phyloP scores from a whole-genome alignment of 2,888 invertebrate species.

The Acanthacorydalis orientalis region DNA sequence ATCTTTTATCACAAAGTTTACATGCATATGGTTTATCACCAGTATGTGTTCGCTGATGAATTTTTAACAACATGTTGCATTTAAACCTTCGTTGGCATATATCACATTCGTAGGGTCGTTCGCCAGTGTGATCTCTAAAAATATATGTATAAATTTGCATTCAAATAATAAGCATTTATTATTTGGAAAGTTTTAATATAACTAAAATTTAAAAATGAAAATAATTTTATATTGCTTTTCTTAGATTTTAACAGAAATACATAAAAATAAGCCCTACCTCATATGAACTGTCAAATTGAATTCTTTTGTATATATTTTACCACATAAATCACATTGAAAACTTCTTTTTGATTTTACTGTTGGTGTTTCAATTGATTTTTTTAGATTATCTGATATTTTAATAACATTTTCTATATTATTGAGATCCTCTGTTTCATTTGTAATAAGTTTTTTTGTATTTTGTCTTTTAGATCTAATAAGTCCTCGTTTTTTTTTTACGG shows the following conservation, averaged over 20 bases:
- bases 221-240: too few relatives aligned
- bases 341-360: neutral
- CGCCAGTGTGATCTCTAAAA: constrained; percentile 14
- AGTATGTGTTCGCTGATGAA: neutral
- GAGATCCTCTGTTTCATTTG: too few relatives aligned
- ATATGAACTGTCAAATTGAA: neutral
- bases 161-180: neutral
- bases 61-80: neutral
- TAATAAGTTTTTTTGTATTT: too few relatives aligned
- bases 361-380: too few relatives aligned
- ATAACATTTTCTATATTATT: too few relatives aligned
- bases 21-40: neutral
- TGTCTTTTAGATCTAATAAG: too few relatives aligned
- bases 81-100: constrained; percentile 8
- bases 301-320: neutral
- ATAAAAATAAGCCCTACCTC: neutral
- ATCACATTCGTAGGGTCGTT: constrained; percentile 14
- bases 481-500: too few relatives aligned
- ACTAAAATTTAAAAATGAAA: too few relatives aligned
- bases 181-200: too few relatives aligned
- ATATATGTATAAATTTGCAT: neutral
- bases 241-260: too few relatives aligned
- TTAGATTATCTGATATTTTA: too few relatives aligned
- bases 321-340: neutral
- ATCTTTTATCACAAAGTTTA: neutral